Conservation (phyloP, 2,888 invertebrate species). For the Drosophila limbata region DNA sequence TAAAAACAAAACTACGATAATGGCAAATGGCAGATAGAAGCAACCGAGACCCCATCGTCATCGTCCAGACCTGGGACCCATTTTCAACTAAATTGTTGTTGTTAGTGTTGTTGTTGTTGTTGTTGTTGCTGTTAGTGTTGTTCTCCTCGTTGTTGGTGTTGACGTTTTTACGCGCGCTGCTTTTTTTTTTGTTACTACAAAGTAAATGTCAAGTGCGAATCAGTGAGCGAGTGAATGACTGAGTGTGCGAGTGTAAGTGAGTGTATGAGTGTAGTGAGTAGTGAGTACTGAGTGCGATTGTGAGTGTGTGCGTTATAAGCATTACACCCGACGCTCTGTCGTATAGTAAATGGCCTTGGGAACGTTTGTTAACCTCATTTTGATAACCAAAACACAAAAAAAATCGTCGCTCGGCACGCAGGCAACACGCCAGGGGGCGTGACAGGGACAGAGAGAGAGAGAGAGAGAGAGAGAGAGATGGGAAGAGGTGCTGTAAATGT, state of each 20-base stretch:
- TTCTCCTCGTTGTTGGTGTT: constrained; percentile 29
- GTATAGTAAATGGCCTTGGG: constrained; percentile 76
- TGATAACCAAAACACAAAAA: constrained; percentile 70
- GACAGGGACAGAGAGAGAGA: not conserved
- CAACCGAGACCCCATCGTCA: constrained; percentile 4
- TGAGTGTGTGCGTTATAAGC: constrained; percentile 31
- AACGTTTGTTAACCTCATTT: constrained; percentile 78
- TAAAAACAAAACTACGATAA: constrained; percentile 63
- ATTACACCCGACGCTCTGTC: constrained; percentile 41
- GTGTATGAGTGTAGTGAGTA: constrained; percentile 14
- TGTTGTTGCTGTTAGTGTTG: constrained; percentile 8
- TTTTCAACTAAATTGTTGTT: constrained; percentile 41
- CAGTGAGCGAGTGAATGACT: constrained; percentile 55
- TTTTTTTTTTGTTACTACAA: constrained; percentile 63
- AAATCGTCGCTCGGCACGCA: constrained; percentile 69
- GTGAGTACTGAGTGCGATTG: constrained; percentile 16
- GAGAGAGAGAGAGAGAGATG: not conserved
- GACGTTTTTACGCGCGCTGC: constrained; percentile 47
- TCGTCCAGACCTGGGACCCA: constrained; percentile 35
- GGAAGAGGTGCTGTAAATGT: constrained; percentile 33
- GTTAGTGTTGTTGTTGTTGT: not conserved
- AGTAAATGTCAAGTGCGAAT: constrained; percentile 80
- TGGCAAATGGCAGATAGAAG: constrained; percentile 60
- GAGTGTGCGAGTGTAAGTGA: constrained; percentile 21
- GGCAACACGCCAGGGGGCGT: constrained; percentile 41